Evolutionary conservation across 1,140 invertebrate genomes (phyloP).

Genomic region (Drosophila sulfurigaster): DNA sequence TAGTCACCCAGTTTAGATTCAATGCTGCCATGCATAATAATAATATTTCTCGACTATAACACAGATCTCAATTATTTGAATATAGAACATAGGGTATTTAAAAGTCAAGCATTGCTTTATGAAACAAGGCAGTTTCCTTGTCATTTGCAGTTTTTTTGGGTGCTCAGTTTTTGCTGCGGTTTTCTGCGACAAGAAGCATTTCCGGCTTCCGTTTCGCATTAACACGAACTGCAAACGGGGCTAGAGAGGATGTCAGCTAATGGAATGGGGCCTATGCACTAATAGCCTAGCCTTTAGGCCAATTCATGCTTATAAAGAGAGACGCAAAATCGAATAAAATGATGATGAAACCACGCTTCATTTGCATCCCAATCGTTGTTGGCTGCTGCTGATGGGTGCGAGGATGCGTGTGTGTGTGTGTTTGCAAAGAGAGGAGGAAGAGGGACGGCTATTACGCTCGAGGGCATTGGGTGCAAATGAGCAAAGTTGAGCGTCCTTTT

Average conservation of each 20-base stretch:
- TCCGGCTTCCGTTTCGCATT: slow-evolving; percentile 69
- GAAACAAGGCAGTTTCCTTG: slow-evolving; percentile 29
- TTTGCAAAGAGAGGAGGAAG: neutral
- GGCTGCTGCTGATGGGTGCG: neutral
- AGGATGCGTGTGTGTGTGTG: neutral
- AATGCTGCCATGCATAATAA: neutral
- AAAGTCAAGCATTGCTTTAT: neutral
- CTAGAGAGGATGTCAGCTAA: neutral
- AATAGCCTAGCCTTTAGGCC: neutral
- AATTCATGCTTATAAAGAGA: slow-evolving; percentile 32
- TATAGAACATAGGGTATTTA: neutral
- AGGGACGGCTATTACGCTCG: slow-evolving; percentile 31
- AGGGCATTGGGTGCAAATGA: slow-evolving; percentile 73
- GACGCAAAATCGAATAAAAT: slow-evolving; percentile 28
- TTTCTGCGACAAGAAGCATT: slow-evolving; percentile 63
- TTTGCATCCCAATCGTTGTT: slow-evolving; percentile 65
- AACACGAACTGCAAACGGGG: slow-evolving; percentile 12
- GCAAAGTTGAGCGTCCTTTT: slow-evolving; percentile 54
- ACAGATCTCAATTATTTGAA: neutral
- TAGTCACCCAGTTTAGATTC: neutral
- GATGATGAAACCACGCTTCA: slow-evolving; percentile 55
- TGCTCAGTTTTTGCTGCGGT: slow-evolving; percentile 40
- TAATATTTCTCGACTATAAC: neutral
- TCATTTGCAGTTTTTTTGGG: slow-evolving; percentile 56
- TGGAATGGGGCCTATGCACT: neutral